Conservation (phyloP, 2,888 invertebrate genomes). For the Acronicta psi region DNA sequence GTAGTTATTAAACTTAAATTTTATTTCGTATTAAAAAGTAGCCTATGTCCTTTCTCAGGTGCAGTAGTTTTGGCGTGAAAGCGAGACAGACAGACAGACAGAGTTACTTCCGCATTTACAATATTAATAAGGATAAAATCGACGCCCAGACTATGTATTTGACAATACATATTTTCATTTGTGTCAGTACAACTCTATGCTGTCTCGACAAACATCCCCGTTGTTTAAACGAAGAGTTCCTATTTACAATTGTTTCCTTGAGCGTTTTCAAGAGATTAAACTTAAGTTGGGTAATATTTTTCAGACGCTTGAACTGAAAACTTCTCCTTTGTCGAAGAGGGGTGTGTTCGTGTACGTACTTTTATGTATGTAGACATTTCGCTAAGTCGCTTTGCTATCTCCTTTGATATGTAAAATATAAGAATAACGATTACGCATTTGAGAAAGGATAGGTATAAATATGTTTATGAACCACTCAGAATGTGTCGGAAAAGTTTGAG, state of each 20-base stretch:
- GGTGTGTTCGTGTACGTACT: conserved; percentile 28
- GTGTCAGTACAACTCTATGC: conserved; percentile 22
- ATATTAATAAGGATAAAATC: too few species aligned
- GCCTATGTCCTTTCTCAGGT: too few species aligned
- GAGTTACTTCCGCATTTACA: too few species aligned
- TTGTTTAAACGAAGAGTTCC: conserved; percentile 68
- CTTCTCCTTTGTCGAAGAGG: conserved; percentile 74
- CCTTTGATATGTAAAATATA: conserved; percentile 5
- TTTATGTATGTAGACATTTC: conserved; percentile 31
- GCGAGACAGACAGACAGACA: too few species aligned
- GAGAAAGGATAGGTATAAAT: conserved; percentile 11
- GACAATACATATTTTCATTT: conserved; percentile 47
- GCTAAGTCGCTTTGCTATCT: conserved; percentile 27
- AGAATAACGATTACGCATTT: conserved; percentile 12
- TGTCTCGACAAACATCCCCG: conserved; percentile 58
- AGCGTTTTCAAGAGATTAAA: conserved; percentile 84
- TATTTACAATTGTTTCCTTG: conserved; percentile 81
- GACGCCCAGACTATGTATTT: conserved; percentile 7
- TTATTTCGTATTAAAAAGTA: too few species aligned
- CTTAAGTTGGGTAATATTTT: conserved; percentile 85
- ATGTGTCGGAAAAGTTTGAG: too few species aligned
- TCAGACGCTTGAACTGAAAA: conserved; percentile 78
- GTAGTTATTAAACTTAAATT: too few species aligned
- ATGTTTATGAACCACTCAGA: conserved; percentile 25
- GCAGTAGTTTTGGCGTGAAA: too few species aligned